Evolutionary conservation across 1,140 invertebrate species (phyloP).

Genomic region (Galleria mellonella): DNA sequence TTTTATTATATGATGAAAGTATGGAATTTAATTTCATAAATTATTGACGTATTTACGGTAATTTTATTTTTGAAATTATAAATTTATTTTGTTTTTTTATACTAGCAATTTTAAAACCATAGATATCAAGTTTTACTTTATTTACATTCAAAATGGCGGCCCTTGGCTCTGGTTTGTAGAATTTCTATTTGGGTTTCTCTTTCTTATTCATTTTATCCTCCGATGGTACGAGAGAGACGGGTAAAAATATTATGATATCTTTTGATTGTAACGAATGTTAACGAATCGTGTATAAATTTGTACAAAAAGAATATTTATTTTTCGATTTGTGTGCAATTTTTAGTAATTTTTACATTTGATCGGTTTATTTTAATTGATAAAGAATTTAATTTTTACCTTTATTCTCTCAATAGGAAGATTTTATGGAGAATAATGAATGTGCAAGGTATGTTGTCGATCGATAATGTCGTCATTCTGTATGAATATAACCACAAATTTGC

Average conservation of each 20-base stretch:
- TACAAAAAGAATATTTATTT: conserved; percentile 40
- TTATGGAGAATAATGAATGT: conserved; percentile 58
- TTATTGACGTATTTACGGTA: no score
- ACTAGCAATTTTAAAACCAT: no score
- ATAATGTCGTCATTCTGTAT: conserved; percentile 54
- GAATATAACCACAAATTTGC: conserved; percentile 40
- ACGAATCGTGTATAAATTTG: conserved; percentile 63
- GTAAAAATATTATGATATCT: conserved; percentile 27
- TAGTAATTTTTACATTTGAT: conserved; percentile 21
- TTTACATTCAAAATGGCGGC: no score
- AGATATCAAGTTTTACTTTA: no score
- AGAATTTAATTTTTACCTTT: conserved; percentile 23
- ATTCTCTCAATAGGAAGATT: conserved; percentile 18
- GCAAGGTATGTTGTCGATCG: conserved; percentile 64
- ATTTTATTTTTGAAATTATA: no score
- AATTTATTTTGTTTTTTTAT: no score
- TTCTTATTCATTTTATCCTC: conserved; percentile 11
- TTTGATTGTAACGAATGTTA: conserved; percentile 71
- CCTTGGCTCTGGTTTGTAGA: no score
- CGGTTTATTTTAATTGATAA: conserved; percentile 21
- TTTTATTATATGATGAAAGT: no score
- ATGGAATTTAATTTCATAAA: no score
- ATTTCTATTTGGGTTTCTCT: no score
- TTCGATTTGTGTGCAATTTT: conserved; percentile 52
- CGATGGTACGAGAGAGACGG: conserved; percentile 15